phyloP scores from a whole-genome alignment of 2,888 invertebrate species.

The Meteorus cinctellus region DNA sequence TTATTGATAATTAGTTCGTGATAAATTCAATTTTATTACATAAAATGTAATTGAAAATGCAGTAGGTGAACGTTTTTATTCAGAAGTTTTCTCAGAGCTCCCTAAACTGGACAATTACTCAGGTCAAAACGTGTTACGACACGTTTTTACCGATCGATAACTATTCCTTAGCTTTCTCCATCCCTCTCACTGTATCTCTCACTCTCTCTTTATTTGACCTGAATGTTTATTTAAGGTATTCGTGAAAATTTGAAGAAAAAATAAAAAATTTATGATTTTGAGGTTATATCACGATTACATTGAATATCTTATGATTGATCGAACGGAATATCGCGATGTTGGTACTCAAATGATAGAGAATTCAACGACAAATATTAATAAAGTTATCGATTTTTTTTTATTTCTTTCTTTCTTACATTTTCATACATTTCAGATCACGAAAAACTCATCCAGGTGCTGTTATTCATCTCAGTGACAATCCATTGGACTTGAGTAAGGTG shows the following conservation, averaged over 20 bases:
- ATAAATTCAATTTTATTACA: too few species aligned
- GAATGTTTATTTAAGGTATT: background rate
- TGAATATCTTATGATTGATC: background rate
- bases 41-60: too few species aligned
- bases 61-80: too few species aligned
- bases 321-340: background rate
- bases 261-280: background rate
- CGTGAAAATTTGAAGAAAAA: background rate
- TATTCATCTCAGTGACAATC: slow-evolving; percentile 97
- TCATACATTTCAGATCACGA: slow-evolving; percentile 82
- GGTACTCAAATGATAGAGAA: background rate
- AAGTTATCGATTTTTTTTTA: slow-evolving; percentile 5
- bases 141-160: background rate
- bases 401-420: slow-evolving; percentile 6
- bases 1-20: too few species aligned
- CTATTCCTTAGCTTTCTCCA: background rate
- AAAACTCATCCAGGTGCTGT: slow-evolving; percentile 98
- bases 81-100: too few species aligned
- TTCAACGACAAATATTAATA: background rate
- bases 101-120: too few species aligned
- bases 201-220: background rate
- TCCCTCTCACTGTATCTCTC: background rate
- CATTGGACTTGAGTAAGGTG: slow-evolving; percentile 96
- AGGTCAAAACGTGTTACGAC: too few species aligned
- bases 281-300: background rate